Evolutionary conservation across 2,113 vertebrate genomes (phyloP).

Genomic region (Lagopus leucura): DNA sequence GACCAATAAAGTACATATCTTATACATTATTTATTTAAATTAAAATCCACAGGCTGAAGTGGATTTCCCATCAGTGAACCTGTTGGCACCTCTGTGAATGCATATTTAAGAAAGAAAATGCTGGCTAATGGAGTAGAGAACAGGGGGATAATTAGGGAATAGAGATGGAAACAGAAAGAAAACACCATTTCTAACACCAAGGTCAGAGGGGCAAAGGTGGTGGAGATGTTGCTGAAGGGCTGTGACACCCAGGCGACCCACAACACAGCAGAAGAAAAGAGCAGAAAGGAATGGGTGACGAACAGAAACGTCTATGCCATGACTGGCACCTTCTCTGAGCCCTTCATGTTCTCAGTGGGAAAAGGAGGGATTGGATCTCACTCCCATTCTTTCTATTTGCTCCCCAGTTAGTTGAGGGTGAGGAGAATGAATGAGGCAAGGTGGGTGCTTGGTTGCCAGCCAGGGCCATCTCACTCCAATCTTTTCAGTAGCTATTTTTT

Average conservation of each 20-base stretch:
- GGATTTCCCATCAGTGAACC: background rate
- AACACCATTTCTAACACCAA: accelerated
- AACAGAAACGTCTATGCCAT: background rate
- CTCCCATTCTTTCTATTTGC: background rate
- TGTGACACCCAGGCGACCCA: background rate
- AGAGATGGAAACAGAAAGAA: background rate
- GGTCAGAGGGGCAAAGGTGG: background rate
- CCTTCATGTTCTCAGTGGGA: background rate
- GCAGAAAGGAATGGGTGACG: background rate
- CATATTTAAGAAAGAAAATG: background rate
- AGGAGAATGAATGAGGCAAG: background rate
- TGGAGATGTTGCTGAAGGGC: background rate
- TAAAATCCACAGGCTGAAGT: background rate
- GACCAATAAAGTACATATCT: background rate
- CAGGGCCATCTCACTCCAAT: background rate
- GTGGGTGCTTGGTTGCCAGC: background rate
- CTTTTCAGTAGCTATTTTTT: background rate
- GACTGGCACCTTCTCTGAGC: accelerated
- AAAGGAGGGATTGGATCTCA: background rate
- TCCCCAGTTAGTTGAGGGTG: background rate
- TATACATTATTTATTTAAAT: background rate
- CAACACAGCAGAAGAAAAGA: background rate
- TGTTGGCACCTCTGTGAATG: background rate
- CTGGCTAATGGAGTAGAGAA: background rate
- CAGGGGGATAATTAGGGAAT: background rate